Percentiles rank a stretch among this genome's conserved stretches.
Evolutionary conservation across 2,797 vertebrate genomes (phyloP).

Genomic region (Netta rufina): DNA sequence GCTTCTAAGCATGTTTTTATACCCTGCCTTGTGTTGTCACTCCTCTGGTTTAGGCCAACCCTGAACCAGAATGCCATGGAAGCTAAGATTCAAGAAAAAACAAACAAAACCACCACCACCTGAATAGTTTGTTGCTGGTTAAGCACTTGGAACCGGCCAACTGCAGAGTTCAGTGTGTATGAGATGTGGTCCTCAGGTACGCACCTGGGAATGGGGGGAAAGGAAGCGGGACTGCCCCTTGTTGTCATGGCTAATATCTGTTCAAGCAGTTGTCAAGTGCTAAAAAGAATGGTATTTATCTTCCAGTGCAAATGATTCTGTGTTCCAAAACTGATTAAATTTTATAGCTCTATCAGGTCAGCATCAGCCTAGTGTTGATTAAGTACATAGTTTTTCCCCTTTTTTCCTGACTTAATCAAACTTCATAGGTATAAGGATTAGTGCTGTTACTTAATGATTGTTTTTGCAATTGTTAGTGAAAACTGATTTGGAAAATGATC

Average conservation of each 20-base stretch:
- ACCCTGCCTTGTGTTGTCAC: neutral
- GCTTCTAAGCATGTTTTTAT: neutral
- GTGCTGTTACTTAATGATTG: neutral
- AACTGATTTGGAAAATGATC: neutral
- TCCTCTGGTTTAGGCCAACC: neutral
- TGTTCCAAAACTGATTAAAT: neutral
- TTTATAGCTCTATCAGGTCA: neutral
- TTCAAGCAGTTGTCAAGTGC: no score
- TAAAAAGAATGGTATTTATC: neutral
- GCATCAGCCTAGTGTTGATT: neutral
- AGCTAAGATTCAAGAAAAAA: neutral
- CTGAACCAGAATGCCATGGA: neutral
- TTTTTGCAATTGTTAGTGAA: neutral
- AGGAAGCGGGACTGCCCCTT: neutral
- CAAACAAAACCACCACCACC: neutral
- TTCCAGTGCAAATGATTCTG: neutral
- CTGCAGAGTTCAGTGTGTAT: neutral
- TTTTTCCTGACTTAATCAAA: neutral
- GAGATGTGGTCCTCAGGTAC: fast-evolving
- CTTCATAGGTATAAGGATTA: neutral
- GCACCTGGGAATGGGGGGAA: neutral
- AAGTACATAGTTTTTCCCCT: neutral
- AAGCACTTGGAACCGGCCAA: neutral
- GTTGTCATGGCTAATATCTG: neutral
- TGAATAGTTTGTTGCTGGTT: neutral